Base-by-base conservation (phyloP, 2,113 vertebrate species). In the Bambusicola thoracicus region DNA sequence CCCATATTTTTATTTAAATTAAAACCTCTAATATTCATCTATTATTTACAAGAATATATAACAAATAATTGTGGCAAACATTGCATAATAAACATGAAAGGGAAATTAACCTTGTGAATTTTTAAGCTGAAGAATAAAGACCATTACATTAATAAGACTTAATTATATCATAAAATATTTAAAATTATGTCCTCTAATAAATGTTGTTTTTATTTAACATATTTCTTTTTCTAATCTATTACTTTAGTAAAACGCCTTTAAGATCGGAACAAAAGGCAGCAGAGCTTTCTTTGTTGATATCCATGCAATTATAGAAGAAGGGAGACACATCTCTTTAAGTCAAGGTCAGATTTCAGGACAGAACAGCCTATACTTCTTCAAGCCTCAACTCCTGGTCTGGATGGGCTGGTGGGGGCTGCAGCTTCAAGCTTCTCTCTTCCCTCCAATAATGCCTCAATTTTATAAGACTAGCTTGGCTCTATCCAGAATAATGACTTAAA, bases 151-250 rank as follows among this genome's bases (percentile, higher is more conserved):
- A 96, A 95, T 96, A 97, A 94, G 95, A 94, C 89, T 94, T 97
- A 97, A 97, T 96, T 97, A 90, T 94, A 89, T 89, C 95, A 97
- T 97, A 96, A 97, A 97, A 96, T 97, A 97, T 96, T 97, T 97
- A 96, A 94, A 96, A 89, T 94, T 94, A 90, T 93, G 87, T 93
- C 91, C 59, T 96, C 91, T 93, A 96, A 97, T 96, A 96, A 95
- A 96, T 96, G 91, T 79, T 91, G 68, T 96, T 97, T 96, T 95
- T 95, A 93, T 89, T 97, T 96, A 96, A 96, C 87, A 76, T 95
- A 94, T 93, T 95, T 97, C 84, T 95, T 94, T 92, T 96, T 94
- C 90, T n/a, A n/a, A 75, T 95, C 67, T 96, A 69, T 89, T 93
- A 73, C 83, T 85, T 96, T 73, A 77, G 81, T 73, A 94, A 95